Conservation (phyloP, 2,888 invertebrate genomes). For the Heliconius ethilla region DNA sequence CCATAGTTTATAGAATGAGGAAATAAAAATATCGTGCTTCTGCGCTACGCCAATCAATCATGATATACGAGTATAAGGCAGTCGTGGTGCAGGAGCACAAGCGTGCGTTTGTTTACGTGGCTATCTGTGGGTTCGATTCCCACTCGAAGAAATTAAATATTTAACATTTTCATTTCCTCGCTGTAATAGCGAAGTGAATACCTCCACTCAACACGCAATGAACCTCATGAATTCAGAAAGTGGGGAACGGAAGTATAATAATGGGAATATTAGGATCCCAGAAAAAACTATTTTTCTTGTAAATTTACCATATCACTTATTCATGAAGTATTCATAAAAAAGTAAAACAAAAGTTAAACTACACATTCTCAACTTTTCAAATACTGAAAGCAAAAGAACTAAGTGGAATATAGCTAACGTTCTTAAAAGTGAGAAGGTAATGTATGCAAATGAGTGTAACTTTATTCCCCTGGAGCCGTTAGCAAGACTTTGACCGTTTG, state of each 20-base stretch:
- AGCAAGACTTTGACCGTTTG: slow-evolving; percentile 73
- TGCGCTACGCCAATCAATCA: background rate
- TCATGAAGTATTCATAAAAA: background rate
- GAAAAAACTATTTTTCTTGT: too few species aligned
- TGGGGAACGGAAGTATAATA: background rate
- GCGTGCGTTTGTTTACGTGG: background rate
- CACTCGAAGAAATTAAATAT: background rate
- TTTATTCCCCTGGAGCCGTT: slow-evolving; percentile 72
- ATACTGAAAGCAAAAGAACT: slow-evolving; percentile 27
- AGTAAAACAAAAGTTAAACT: background rate
- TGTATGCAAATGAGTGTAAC: slow-evolving; percentile 75
- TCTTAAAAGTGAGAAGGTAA: slow-evolving; percentile 68
- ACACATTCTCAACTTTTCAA: slow-evolving; percentile 5
- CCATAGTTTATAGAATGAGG: background rate
- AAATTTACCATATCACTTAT: too few species aligned
- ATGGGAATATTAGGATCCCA: background rate
- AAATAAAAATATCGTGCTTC: background rate
- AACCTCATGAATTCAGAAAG: background rate
- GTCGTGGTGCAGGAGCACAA: background rate
- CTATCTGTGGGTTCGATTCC: background rate
- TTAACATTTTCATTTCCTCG: background rate
- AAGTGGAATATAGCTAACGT: slow-evolving; percentile 59
- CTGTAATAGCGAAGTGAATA: background rate
- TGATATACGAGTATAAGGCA: background rate
- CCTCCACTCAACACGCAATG: background rate